A percentile compares a stretch with the other conserved stretches of the same genome.
Evolutionary conservation across 92 coral and sea anemone species (phyloP).

Genomic region (Scolanthus callimorphus): DNA sequence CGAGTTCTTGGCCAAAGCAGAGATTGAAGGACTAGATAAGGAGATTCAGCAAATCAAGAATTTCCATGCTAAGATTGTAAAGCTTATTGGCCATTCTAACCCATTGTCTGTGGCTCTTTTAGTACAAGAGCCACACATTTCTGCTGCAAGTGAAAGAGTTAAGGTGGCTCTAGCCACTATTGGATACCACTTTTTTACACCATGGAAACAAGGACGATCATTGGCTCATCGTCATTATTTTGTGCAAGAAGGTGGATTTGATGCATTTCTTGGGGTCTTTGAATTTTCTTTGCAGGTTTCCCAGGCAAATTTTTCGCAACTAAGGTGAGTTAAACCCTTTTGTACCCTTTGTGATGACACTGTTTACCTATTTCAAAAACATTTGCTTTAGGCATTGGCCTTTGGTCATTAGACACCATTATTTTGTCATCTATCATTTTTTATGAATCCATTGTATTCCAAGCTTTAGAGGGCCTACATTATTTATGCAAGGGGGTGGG

Average conservation of each 20-base stretch:
- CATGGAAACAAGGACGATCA: conserved; percentile 50
- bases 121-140: background rate
- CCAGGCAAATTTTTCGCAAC: too few species aligned
- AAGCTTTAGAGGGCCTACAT: too few species aligned
- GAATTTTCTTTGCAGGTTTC: conserved; percentile 35
- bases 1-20: conserved; percentile 39
- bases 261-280: conserved; percentile 43
- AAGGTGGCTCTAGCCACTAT: conserved; percentile 5
- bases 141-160: background rate
- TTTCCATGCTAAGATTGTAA: conserved; percentile 11
- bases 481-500: too few species aligned
- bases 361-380: too few species aligned
- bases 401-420: too few species aligned
- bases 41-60: conserved; percentile 24
- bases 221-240: conserved; percentile 64
- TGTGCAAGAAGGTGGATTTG: conserved; percentile 77
- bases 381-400: too few species aligned
- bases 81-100: background rate
- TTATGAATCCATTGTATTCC: too few species aligned
- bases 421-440: too few species aligned
- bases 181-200: conserved; percentile 25
- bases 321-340: too few species aligned
- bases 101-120: background rate
- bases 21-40: conserved; percentile 26
- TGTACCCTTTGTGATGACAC: too few species aligned